Evolutionary conservation across 1,140 invertebrate genomes (phyloP), one percentile per base, ranked within the genome.

Genomic region (Luehdorfia chinensis): DNA sequence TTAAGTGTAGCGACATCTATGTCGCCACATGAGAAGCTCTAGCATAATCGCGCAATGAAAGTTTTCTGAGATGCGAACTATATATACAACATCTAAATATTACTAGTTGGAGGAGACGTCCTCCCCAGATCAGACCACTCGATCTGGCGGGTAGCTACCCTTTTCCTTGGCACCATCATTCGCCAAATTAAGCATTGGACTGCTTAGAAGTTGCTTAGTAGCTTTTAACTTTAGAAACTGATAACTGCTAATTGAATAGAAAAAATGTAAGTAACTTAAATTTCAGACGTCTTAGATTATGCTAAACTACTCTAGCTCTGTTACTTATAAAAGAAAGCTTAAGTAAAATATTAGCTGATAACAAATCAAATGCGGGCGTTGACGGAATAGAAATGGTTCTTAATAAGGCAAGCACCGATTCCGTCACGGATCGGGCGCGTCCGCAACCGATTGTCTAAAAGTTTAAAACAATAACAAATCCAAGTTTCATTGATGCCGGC

Each of bases 301-400:
- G 36, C 6, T 13, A 39, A 39, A 23, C 14, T 12, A 39, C 23
- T 9, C 23, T 14, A 11, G 36, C 18, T 18, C 12, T 6, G 5
- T 23, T 2, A 12, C 34, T 36, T 9, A 55, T 32, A 33, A 43
- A 59, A 44, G 63, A 55, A 66, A 54, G 47, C 57, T 59, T 60
- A 66, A 51, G 59, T 50, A 65, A 36, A 50, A 45, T 58, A 69
- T 64, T 57, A 66, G 57, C 52, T 56, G 47, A 65, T 65, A 62
- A 65, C 61, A 71, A 63, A 67, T 67, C 55, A 62, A 54, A 47
- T 32, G 8, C 28, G 46, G 19, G 52, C 55, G 59, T 30, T 27
- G 19, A 7, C 34, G 18, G 68, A 64, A 72, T 72, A 61, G 57
- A 56, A 72, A 72, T 65, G 18, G 44, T 39, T 13, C 28, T 19